phyloP scores from a whole-genome alignment of 2,113 vertebrate genomes.

The Podarcis muralis region DNA sequence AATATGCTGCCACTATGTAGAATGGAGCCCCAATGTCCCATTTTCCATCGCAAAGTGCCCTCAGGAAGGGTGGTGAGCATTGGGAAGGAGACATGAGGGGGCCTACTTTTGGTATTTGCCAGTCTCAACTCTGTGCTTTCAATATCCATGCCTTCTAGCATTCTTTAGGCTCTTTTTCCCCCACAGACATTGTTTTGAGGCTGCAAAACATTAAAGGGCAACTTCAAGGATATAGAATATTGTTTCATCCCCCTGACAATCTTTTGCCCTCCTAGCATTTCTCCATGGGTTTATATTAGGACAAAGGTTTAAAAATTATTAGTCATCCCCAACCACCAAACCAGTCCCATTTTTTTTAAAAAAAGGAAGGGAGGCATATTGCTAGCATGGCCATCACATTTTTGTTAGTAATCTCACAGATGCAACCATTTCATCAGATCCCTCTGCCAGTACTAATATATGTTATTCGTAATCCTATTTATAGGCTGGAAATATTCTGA shows the following conservation, averaged over 20 bases:
- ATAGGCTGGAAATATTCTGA: constrained; percentile 3
- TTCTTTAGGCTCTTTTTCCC: not conserved
- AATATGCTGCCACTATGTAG: too few relatives aligned
- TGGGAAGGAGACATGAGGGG: too few relatives aligned
- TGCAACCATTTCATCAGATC: not conserved
- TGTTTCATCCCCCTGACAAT: not conserved
- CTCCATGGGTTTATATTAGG: not conserved
- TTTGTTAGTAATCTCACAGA: constrained; percentile 6
- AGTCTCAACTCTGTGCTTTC: not conserved
- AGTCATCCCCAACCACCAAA: constrained; percentile 17
- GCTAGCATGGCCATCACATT: not conserved
- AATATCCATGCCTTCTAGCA: not conserved
- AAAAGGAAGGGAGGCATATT: not conserved
- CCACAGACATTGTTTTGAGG: not conserved
- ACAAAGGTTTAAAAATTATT: not conserved
- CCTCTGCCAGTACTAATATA: not conserved
- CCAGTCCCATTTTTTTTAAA: not conserved
- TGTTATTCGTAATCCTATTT: not conserved
- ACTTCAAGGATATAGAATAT: not conserved
- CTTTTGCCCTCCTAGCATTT: not conserved
- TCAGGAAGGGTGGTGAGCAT: too few relatives aligned
- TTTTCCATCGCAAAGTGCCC: too few relatives aligned
- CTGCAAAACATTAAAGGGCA: not conserved
- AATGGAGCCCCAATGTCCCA: too few relatives aligned
- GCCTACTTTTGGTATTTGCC: not conserved